Conservation (phyloP, 2,797 vertebrate genomes). For the Schizopygopsis pylzovi region DNA sequence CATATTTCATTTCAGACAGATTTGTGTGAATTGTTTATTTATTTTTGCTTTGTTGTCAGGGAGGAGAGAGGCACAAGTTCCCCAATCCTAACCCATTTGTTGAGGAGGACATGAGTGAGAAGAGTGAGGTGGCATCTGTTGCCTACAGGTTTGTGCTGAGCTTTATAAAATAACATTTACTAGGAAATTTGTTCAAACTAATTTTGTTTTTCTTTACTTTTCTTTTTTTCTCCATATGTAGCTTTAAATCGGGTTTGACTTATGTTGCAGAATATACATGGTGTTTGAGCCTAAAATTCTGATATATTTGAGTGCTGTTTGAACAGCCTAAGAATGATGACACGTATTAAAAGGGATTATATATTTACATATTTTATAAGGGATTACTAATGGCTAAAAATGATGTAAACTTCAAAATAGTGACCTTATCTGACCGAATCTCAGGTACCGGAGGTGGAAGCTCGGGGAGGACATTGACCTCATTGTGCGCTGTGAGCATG, state of each 20-base stretch:
- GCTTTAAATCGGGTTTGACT: background rate
- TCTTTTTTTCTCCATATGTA: background rate
- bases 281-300: background rate
- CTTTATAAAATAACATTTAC: too few relatives aligned
- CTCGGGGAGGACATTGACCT: conserved; percentile 98
- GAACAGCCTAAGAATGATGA: background rate
- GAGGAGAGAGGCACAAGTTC: conserved; percentile 92
- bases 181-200: too few relatives aligned
- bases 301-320: background rate
- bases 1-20: background rate
- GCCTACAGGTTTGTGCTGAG: conserved; percentile 86
- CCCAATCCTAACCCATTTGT: conserved; percentile 94
- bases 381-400: background rate
- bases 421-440: background rate
- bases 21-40: background rate
- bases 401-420: background rate
- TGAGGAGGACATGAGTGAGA: conserved; percentile 93
- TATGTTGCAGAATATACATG: background rate
- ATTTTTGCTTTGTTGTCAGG: conserved; percentile 72
- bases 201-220: background rate
- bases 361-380: background rate
- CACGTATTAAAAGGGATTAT: too few relatives aligned
- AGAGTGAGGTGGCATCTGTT: conserved; percentile 96
- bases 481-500: conserved; percentile 96
- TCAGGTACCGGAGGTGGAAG: conserved; percentile 96